Percentiles rank a stretch among this genome's conserved stretches.
phyloP scores from a whole-genome alignment of 2,888 invertebrate species.

The Zygothrica quintamaculata region DNA sequence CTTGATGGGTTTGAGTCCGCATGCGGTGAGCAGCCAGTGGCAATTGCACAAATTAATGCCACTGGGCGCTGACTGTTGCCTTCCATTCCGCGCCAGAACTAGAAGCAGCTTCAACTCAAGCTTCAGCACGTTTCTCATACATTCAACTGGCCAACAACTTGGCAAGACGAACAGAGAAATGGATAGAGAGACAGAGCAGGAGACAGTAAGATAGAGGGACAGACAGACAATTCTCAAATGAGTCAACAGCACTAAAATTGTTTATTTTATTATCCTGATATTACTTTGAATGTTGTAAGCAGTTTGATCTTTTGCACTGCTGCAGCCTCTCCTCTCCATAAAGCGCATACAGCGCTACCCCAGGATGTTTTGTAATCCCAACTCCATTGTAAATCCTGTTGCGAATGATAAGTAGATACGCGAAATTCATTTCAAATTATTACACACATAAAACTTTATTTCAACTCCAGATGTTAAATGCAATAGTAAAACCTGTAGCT shows the following conservation, averaged over 20 bases:
- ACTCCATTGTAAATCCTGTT: no score
- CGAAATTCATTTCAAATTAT: no score
- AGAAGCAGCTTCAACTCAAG: slow-evolving; percentile 15
- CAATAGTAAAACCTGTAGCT: no score
- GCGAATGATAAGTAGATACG: no score
- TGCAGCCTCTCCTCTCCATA: neutral
- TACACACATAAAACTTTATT: no score
- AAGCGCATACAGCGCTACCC: neutral
- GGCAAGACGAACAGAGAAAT: slow-evolving; percentile 11
- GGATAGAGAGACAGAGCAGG: slow-evolving; percentile 5
- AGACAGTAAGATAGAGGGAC: slow-evolving; percentile 9
- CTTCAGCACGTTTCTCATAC: slow-evolving; percentile 45
- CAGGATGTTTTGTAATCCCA: neutral
- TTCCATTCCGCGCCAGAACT: slow-evolving; percentile 16
- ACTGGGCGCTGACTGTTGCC: slow-evolving; percentile 64
- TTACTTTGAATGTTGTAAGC: slow-evolving; percentile 44
- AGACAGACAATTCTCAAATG: slow-evolving; percentile 83
- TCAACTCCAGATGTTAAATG: no score
- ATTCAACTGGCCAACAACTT: slow-evolving; percentile 16
- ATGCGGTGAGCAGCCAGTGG: slow-evolving; percentile 43
- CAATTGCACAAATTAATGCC: slow-evolving; percentile 79
- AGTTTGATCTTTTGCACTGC: slow-evolving; percentile 8
- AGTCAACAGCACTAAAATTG: slow-evolving; percentile 83
- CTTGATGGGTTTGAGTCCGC: slow-evolving; percentile 43
- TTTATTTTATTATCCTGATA: slow-evolving; percentile 81